Conservation (phyloP, 2,797 vertebrate genomes). For the Echeneis naucrates region DNA sequence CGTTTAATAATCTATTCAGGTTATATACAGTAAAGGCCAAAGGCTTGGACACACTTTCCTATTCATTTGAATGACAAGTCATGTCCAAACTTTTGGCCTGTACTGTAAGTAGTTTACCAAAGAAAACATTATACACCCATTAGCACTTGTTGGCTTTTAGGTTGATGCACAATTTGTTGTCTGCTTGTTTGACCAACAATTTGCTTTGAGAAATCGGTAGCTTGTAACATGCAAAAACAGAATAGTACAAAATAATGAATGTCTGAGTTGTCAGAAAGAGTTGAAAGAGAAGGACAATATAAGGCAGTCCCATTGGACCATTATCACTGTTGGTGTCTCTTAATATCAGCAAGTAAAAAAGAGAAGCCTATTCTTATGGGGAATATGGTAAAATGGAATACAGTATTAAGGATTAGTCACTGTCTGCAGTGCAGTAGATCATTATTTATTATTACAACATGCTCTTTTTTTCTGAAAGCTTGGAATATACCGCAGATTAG, state of each 20-base stretch:
- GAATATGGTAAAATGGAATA: background rate
- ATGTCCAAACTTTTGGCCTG: no score
- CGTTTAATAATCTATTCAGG: slow-evolving; percentile 17
- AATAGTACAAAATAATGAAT: background rate
- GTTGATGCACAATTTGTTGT: background rate
- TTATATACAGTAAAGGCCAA: no score
- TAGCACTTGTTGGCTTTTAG: no score
- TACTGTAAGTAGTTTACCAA: no score
- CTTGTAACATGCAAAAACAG: background rate
- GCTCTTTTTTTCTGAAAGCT: background rate
- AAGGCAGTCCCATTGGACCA: background rate
- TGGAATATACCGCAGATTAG: background rate
- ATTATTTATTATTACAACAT: background rate
- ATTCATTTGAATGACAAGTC: no score
- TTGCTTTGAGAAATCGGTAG: background rate
- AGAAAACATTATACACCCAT: no score
- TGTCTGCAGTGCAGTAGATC: no score
- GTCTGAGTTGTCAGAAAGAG: background rate
- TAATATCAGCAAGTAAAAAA: background rate
- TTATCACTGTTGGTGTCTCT: background rate
- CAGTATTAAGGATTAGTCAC: no score
- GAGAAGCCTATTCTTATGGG: background rate
- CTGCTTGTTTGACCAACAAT: background rate
- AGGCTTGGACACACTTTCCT: no score
- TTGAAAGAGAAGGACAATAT: background rate